phyloP scores from a whole-genome alignment of 2,888 invertebrate genomes.

The Synergus itoensis region DNA sequence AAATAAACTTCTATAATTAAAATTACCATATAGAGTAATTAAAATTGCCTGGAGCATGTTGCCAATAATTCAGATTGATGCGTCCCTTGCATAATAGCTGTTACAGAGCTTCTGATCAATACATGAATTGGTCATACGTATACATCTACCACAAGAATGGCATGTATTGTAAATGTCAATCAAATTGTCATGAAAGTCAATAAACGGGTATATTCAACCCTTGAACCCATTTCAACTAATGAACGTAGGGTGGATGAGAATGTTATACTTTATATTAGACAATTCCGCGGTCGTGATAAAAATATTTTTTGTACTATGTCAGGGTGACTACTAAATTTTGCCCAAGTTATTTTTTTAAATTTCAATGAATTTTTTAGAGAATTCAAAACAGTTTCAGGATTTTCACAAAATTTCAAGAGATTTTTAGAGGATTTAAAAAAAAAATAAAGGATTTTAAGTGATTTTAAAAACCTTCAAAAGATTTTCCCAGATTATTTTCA shows the following conservation, averaged over 20 bases:
- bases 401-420: too few species aligned
- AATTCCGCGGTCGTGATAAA: too few species aligned
- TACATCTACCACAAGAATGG: neutral
- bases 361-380: too few species aligned
- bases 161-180: neutral
- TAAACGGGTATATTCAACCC: neutral
- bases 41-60: neutral
- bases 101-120: neutral
- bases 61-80: neutral
- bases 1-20: neutral
- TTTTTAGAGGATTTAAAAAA: too few species aligned
- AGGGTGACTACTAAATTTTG: too few species aligned
- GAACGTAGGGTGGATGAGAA: neutral
- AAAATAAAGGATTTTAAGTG: too few species aligned
- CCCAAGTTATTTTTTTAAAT: too few species aligned
- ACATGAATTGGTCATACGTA: neutral
- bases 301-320: too few species aligned
- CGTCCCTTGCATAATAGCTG: neutral
- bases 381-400: too few species aligned
- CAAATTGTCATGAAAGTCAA: conserved; percentile 4
- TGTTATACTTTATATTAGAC: neutral
- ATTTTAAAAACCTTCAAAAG: too few species aligned
- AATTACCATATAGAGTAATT: neutral
- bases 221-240: conserved; percentile 23
- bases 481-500: too few species aligned